These are phyloP conservation scores for Meteorus cinctellus DNA, from an alignment of 2,888 invertebrate species.

Conservation along the genomic window DNA sequence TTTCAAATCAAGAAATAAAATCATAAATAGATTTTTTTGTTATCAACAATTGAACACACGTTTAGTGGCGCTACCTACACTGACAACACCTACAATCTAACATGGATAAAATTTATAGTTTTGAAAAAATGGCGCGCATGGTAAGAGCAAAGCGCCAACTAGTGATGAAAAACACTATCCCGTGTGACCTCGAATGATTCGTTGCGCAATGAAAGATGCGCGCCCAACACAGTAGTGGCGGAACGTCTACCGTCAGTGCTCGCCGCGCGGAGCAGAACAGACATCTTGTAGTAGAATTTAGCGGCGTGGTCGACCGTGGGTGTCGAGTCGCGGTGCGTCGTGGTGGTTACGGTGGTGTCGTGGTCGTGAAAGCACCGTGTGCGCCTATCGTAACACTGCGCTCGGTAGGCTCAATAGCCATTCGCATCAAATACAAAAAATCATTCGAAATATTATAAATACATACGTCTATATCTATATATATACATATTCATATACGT, in stretches of 20 bases:
- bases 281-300: conserved; percentile 72
- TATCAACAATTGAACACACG: conserved; percentile 13
- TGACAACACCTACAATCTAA: too few relatives aligned
- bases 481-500: too few relatives aligned
- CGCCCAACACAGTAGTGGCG: conserved; percentile 53
- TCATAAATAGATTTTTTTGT: too few relatives aligned
- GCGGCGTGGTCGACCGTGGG: conserved; percentile 67
- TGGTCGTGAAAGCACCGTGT: conserved; percentile 56
- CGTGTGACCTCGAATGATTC: conserved; percentile 62
- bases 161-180: conserved; percentile 26
- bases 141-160: conserved; percentile 26
- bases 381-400: conserved; percentile 40
- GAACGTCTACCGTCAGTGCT: conserved; percentile 64
- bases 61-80: conserved; percentile 49
- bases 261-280: conserved; percentile 68
- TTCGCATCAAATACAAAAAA: conserved; percentile 18
- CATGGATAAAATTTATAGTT: not conserved
- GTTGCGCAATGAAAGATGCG: conserved; percentile 67
- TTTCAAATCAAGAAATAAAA: too few relatives aligned
- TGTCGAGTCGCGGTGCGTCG: conserved; percentile 59
- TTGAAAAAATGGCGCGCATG: conserved; percentile 1
- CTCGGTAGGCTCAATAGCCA: conserved; percentile 32
- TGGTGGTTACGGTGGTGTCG: conserved; percentile 54
- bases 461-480: too few relatives aligned
- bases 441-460: not conserved